Conservation (phyloP, 2,888 invertebrate genomes). For the Eilema caniola region DNA sequence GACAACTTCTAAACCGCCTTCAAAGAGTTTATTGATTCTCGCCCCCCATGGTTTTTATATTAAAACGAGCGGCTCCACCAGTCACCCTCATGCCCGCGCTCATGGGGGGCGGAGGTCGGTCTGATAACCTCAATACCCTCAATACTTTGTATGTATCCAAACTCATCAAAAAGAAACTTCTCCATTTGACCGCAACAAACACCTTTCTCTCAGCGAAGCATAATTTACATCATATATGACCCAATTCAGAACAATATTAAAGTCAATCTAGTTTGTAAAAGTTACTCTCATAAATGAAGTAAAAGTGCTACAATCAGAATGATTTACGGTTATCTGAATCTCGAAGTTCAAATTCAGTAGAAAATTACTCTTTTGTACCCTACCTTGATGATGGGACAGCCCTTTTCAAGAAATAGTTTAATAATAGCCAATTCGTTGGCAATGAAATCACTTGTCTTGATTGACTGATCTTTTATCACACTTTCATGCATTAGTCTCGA, state of each 20-base stretch:
- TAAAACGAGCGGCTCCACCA: no score
- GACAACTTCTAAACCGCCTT: no score
- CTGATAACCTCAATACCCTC: no score
- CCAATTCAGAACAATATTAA: background rate
- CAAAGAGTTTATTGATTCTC: no score
- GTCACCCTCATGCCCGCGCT: no score
- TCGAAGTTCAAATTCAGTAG: background rate
- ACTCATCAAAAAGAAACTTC: background rate
- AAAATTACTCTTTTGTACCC: background rate
- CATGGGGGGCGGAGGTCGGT: no score
- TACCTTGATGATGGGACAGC: background rate
- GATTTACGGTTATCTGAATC: background rate
- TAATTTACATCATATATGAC: no score
- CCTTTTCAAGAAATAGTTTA: background rate
- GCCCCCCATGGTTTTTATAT: no score
- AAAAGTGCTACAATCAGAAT: background rate
- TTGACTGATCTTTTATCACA: background rate
- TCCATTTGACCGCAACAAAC: background rate
- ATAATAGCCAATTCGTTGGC: background rate
- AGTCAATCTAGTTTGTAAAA: background rate
- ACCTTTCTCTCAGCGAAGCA: background rate
- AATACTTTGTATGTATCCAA: background rate
- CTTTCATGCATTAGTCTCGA: no score
- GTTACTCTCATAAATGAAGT: conserved; percentile 5
- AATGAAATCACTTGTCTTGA: background rate